A percentile compares a stretch with the other conserved stretches of the same genome.
Evolutionary conservation across 2,797 vertebrate species (phyloP).

Genomic region (Sarcophilus harrisii): DNA sequence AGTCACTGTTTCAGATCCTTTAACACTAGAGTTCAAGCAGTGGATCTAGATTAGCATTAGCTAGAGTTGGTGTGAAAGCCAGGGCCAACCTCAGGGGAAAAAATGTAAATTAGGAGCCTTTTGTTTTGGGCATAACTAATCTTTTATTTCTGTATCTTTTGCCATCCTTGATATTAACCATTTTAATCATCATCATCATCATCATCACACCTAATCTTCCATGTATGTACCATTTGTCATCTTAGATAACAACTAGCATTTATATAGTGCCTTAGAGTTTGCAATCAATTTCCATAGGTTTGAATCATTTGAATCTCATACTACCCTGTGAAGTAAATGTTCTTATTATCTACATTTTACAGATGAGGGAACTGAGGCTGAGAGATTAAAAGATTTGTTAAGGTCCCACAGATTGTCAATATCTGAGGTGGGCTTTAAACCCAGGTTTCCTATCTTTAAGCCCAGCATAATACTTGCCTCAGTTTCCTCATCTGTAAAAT

Average conservation of each 20-base stretch:
- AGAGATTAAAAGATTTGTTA: neutral
- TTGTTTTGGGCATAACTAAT: neutral
- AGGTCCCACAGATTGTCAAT: neutral
- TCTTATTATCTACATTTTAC: neutral
- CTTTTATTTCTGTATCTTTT: neutral
- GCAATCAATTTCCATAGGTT: neutral
- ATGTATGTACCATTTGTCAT: neutral
- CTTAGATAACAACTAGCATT: neutral
- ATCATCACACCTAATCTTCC: neutral
- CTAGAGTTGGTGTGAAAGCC: neutral
- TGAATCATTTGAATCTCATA: neutral
- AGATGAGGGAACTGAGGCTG: neutral
- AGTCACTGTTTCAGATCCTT: neutral
- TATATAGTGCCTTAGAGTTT: neutral
- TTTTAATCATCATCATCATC: neutral
- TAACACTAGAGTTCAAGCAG: neutral
- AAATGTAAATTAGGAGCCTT: neutral
- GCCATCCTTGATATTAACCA: neutral
- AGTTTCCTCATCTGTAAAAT: neutral
- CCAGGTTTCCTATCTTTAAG: neutral
- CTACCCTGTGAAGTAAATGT: neutral
- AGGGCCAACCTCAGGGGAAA: neutral
- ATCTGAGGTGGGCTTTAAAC: neutral
- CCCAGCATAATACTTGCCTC: neutral
- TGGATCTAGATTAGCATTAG: neutral